phyloP scores from a whole-genome alignment of 2,888 invertebrate genomes.

The Rhamnusium bicolor region DNA sequence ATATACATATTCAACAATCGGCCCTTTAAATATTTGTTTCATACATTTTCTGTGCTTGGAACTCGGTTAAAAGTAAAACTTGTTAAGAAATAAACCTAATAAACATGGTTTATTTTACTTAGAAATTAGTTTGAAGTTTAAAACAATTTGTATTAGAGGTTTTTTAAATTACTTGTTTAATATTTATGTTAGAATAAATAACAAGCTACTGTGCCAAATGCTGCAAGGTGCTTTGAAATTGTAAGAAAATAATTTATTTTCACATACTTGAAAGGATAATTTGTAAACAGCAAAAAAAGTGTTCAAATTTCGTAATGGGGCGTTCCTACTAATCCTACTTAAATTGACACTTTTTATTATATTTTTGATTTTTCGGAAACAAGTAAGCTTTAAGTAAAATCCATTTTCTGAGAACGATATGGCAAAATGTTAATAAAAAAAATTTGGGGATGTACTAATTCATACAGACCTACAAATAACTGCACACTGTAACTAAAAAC shows the following conservation, averaged over 20 bases:
- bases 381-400: too few relatives aligned
- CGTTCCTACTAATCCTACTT: too few relatives aligned
- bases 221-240: not conserved
- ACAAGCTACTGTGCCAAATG: not conserved
- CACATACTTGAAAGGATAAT: too few relatives aligned
- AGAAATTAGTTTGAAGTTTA: constrained; percentile 64
- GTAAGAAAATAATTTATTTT: not conserved
- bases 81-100: constrained; percentile 60
- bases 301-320: too few relatives aligned
- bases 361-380: too few relatives aligned
- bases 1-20: constrained; percentile 59
- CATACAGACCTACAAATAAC: too few relatives aligned
- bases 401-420: too few relatives aligned
- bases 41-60: constrained; percentile 50
- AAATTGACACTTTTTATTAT: too few relatives aligned
- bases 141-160: constrained; percentile 44
- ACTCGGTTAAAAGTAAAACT: constrained; percentile 35
- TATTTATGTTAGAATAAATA: constrained; percentile 21
- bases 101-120: constrained; percentile 65
- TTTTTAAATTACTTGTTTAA: constrained; percentile 24
- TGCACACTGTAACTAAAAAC: too few relatives aligned
- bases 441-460: too few relatives aligned
- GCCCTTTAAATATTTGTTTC: constrained; percentile 66
- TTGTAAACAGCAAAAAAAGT: too few relatives aligned
- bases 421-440: too few relatives aligned